Percentiles rank a stretch among this genome's conserved stretches.
phyloP scores from a whole-genome alignment of 2,113 vertebrate genomes.

The Festucalex cinctus region DNA sequence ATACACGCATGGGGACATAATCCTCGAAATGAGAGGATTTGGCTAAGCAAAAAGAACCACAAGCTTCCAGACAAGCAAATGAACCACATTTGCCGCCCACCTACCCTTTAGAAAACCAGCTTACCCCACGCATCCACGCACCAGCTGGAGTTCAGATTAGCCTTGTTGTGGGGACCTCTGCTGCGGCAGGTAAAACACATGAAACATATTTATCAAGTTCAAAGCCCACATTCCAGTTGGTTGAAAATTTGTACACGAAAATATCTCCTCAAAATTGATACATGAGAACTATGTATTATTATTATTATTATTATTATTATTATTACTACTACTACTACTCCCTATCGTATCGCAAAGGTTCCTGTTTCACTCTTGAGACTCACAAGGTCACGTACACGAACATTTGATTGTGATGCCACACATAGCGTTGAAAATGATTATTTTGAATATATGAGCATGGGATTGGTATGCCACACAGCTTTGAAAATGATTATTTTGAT shows the following conservation, averaged over 20 bases:
- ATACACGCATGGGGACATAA: constrained; percentile 42
- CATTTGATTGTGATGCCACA: not conserved
- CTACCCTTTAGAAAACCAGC: constrained; percentile 36
- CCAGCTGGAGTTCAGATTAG: constrained; percentile 25
- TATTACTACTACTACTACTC: too few relatives aligned
- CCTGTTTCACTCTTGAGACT: too few relatives aligned
- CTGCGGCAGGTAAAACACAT: constrained; percentile 11
- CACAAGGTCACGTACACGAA: not conserved
- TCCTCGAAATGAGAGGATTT: constrained; percentile 60
- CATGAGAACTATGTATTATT: too few relatives aligned
- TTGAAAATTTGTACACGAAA: not conserved
- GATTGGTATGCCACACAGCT: not conserved
- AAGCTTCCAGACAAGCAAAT: constrained; percentile 45
- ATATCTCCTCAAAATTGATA: not conserved
- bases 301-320: too few relatives aligned
- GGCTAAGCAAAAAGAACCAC: constrained; percentile 54
- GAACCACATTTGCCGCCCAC: constrained; percentile 47
- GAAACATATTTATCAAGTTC: constrained; percentile 6
- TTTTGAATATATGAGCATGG: not conserved
- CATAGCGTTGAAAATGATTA: not conserved
- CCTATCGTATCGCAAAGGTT: too few relatives aligned
- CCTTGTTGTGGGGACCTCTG: not conserved
- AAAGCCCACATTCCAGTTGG: not conserved
- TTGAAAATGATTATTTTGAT: not conserved
- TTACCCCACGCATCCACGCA: constrained; percentile 27